Base-by-base conservation (phyloP, 2,888 invertebrate species). In the Biston betularia region DNA sequence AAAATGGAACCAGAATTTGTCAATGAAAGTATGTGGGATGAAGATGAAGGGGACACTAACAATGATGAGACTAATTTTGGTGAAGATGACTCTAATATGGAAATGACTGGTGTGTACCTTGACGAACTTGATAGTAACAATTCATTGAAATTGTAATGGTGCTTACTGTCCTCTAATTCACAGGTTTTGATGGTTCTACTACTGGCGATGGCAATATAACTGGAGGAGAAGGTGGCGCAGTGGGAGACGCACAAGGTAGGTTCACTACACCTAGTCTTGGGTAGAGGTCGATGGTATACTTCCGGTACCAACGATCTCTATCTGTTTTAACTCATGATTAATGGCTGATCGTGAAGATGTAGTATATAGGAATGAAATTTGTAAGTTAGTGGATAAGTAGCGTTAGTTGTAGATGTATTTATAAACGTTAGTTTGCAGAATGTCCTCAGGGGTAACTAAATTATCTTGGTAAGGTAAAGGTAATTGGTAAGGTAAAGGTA, bases 1-100 rank as follows among this genome's bases (percentile, higher is more conserved):
- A 95, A 95, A 94, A 95, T 95, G 86, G 95, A 95, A 94, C 95
- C 95, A 0, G 95, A 95, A 88, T 95, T 95, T 86, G 93, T 94
- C 50, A 95, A 95, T 71, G 95, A 95, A 82, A 92, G 94, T 71
- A 89, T 94, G 90, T 94, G 94, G 93, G 94, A 94, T 71, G 94
- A 94, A 68, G 95, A 95, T 71, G 95, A 95, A 75, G 95, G 95
- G 74, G 95, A 95, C 78, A 89, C 95, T 38, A 95, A 94, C 68
- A 95, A 95, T 79, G 95, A 95, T 77, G 95, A 95, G 81, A 92
- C 95, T 0, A 94, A 94, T 78, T 95, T 95, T 76, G 95, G 95
- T 79, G 95, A 95, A 88, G 95, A 95, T 66, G 95, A 95, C 85
- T 94, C 95, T 1, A 95, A 95, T 82, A 95, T 95, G 87, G 95